A percentile compares a stretch with the other conserved stretches of the same genome.
Evolutionary conservation across 2,888 invertebrate genomes (phyloP).

Genomic region (Chrysomela aeneicollis): DNA sequence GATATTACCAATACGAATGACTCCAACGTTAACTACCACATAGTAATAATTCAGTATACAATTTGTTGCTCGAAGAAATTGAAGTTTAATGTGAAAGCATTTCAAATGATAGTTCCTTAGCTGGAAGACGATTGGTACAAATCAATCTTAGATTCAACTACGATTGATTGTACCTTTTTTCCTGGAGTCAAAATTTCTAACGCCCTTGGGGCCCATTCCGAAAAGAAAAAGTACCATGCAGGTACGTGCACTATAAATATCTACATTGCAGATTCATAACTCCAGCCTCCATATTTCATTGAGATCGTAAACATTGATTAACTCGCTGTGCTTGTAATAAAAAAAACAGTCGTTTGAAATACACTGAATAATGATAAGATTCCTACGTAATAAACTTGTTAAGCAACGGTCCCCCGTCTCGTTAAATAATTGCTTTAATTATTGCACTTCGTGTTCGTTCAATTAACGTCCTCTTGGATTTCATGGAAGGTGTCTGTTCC

Average conservation of each 20-base stretch:
- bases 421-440: slow-evolving; percentile 32
- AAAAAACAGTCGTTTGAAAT: slow-evolving; percentile 21
- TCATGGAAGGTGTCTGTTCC: slow-evolving; percentile 1
- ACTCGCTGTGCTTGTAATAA: slow-evolving; percentile 12
- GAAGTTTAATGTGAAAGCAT: too few relatives aligned
- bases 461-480: slow-evolving; percentile 28
- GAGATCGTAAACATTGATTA: slow-evolving; percentile 41
- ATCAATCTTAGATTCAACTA: too few relatives aligned
- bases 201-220: not conserved
- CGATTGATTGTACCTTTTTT: too few relatives aligned
- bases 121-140: too few relatives aligned
- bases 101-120: too few relatives aligned
- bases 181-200: too few relatives aligned
- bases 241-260: not conserved
- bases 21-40: too few relatives aligned
- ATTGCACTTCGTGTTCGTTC: slow-evolving; percentile 27
- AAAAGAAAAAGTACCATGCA: not conserved
- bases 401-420: slow-evolving; percentile 20
- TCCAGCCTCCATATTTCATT: slow-evolving; percentile 37
- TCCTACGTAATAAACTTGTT: slow-evolving; percentile 31
- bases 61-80: too few relatives aligned
- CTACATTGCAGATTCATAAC: slow-evolving; percentile 34
- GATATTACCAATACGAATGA: too few relatives aligned
- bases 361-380: slow-evolving; percentile 29
- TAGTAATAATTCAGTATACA: too few relatives aligned